These are phyloP conservation scores for Acronicta psi DNA, from an alignment of 2,888 invertebrate species.

Conservation along the genomic window DNA sequence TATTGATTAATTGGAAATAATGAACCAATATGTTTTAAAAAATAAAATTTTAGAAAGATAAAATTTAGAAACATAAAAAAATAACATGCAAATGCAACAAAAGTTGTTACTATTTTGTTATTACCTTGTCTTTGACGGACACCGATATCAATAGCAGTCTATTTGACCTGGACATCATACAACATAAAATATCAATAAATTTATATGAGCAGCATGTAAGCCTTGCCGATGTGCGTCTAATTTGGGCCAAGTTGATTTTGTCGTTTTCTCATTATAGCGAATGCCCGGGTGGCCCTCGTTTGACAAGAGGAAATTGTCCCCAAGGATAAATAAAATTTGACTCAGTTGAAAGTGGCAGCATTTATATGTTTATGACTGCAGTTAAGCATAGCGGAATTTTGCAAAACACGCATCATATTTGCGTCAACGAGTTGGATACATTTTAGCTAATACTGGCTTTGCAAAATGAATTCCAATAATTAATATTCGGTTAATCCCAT, in stretches of 20 bases:
- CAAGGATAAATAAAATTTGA: slow-evolving; percentile 85
- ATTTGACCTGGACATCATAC: too few species aligned
- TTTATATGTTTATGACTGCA: slow-evolving; percentile 82
- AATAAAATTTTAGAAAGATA: too few species aligned
- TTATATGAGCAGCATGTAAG: slow-evolving; percentile 69
- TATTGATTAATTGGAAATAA: too few species aligned
- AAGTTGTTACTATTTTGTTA: too few species aligned
- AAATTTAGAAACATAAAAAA: too few species aligned
- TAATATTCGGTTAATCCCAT: slow-evolving; percentile 4
- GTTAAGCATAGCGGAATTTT: slow-evolving; percentile 64
- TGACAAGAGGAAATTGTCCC: slow-evolving; percentile 87
- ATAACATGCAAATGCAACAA: too few species aligned
- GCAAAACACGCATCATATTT: slow-evolving; percentile 44
- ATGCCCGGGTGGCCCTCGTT: slow-evolving; percentile 84
- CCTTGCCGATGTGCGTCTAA: slow-evolving; percentile 75
- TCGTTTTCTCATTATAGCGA: slow-evolving; percentile 84
- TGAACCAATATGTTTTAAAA: too few species aligned
- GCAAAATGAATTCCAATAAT: slow-evolving; percentile 11
- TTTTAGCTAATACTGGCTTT: slow-evolving; percentile 16
- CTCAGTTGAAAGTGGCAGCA: slow-evolving; percentile 76
- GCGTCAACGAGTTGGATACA: slow-evolving; percentile 19
- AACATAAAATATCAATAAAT: background rate
- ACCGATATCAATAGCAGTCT: too few species aligned
- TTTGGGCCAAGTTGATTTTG: slow-evolving; percentile 82
- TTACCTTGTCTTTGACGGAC: slow-evolving; percentile 15